Evolutionary conservation across 2,113 vertebrate species (phyloP).

Genomic region (Nyctibius bracteatus): DNA sequence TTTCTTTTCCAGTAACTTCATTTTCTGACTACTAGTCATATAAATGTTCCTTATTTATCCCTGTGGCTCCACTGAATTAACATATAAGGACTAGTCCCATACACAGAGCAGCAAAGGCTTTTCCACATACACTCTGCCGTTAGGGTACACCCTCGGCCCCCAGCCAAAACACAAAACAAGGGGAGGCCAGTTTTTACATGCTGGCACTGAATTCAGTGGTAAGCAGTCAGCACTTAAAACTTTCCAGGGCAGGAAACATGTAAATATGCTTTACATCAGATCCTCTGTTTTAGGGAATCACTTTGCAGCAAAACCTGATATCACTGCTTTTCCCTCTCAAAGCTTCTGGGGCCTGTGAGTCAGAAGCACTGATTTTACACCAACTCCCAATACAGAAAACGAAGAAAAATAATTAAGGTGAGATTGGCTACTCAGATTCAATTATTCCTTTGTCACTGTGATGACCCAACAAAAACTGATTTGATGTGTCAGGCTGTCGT

Average conservation of each 20-base stretch:
- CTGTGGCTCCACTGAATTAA: neutral
- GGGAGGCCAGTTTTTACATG: neutral
- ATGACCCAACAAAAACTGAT: neutral
- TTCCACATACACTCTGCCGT: neutral
- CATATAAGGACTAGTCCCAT: neutral
- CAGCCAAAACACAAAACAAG: neutral
- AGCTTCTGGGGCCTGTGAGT: neutral
- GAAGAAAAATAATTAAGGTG: neutral
- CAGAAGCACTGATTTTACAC: neutral
- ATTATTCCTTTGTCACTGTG: neutral
- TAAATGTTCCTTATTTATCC: neutral
- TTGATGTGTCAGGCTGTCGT: rapidly evolving
- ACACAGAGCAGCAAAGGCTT: neutral
- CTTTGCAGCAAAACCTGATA: neutral
- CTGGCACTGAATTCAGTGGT: neutral
- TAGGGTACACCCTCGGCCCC: neutral
- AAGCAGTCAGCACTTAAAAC: neutral
- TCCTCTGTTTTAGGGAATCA: neutral
- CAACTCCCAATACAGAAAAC: neutral
- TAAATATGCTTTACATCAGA: neutral
- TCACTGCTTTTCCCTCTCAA: neutral
- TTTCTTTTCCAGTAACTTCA: neutral
- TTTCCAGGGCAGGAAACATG: neutral
- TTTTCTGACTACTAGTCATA: neutral
- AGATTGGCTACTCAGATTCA: neutral